Base-by-base conservation (phyloP, 2,113 vertebrate species). In the Theristicus caerulescens region DNA sequence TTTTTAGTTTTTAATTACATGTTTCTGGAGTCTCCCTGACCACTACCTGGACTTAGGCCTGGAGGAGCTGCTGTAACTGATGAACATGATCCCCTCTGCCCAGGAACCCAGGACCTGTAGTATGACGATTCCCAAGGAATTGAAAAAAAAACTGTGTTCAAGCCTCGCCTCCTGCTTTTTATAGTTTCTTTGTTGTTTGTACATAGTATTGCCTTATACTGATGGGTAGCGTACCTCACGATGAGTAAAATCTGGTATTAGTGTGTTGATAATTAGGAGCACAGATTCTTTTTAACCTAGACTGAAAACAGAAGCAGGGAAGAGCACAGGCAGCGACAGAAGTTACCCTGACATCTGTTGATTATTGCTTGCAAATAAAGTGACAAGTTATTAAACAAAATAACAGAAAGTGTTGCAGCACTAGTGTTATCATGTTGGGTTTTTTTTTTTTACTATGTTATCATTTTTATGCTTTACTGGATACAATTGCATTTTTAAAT, bases 1-100 rank as follows among this genome's bases (percentile, higher is more conserved):
- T 97, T 98, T 98, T 98, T 90, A 98, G 98, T 98, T 98, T 99
- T 99, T 95, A 98, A 98, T 99, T 99, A 99, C 99, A 98, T 97
- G 97, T 98, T 97, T 98, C 98, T 99, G 99, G 98, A 98, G 97
- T 88, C 93, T 96, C 94, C 90, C 82, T 95, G 97, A 97, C 96
- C 97, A 97, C 98, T 98, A 97, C 97, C 98, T 99, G 99, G 99
- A 99, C 94, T 79, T 78, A 86, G 97, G 99, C 99, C 99, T 98
- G 98, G 98, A 96, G 97, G 97, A 97, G 96, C 98, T 97, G 98
- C 98, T 93, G 95, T 97, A 98, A 97, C 98, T 98, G 97, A 97
- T 98, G 97, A 99, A 99, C 95, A 97, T 98, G 99, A 99, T 99
- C 98, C 98, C 95, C 86, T 91, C 86, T 98, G 97, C 98, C 97